These are phyloP conservation scores for Cryptops parisi DNA, from an alignment of 2,888 invertebrate genomes.

Conservation along the genomic window DNA sequence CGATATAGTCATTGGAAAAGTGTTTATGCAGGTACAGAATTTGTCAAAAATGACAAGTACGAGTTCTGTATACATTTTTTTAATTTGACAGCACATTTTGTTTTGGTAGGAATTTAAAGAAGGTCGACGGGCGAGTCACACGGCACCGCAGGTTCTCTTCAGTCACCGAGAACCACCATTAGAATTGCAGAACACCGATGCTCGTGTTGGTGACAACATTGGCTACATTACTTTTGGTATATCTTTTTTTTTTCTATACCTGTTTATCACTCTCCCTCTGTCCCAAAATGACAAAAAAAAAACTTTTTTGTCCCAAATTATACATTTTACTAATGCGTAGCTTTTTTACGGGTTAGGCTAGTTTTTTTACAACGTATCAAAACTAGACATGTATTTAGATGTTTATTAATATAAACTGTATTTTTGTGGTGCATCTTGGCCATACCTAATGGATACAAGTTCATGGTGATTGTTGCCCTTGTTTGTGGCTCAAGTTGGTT, in stretches of 20 bases:
- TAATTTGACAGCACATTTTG: not conserved
- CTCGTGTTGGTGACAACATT: conserved; percentile 88
- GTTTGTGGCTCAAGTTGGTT: no score
- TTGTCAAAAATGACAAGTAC: not conserved
- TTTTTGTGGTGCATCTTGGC: no score
- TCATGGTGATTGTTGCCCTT: no score
- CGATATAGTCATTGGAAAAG: conserved; percentile 96
- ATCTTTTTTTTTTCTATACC: conserved; percentile 21
- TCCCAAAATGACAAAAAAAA: not conserved
- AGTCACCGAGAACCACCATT: conserved; percentile 88
- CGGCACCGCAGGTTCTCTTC: conserved; percentile 51
- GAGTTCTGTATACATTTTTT: not conserved
- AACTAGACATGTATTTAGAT: no score
- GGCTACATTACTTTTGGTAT: conserved; percentile 98
- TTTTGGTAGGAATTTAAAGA: conserved; percentile 70
- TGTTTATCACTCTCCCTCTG: not conserved
- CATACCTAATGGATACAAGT: no score
- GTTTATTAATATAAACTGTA: no score
- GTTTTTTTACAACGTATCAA: no score
- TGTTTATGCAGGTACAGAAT: conserved; percentile 80
- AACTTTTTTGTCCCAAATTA: no score
- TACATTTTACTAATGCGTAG: not conserved
- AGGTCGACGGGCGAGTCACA: conserved; percentile 88
- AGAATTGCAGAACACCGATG: conserved; percentile 86
- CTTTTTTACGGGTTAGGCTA: no score